These are phyloP conservation scores for Carlito syrichta DNA, from an alignment of 2,113 vertebrate genomes.

Conservation along the genomic window DNA sequence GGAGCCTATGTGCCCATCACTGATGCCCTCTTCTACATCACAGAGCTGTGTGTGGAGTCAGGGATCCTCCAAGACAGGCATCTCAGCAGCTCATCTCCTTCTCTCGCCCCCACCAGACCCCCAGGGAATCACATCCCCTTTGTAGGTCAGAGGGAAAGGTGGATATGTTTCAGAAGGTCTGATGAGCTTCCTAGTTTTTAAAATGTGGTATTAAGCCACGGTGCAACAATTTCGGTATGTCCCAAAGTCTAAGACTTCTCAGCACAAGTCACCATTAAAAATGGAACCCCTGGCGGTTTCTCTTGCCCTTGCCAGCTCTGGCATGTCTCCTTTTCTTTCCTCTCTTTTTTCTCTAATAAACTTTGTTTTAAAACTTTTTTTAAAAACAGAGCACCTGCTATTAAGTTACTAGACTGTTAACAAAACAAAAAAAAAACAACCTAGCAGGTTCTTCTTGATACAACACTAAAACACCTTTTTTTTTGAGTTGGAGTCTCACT, in stretches of 20 bases:
- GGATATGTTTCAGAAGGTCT: neutral
- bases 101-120: neutral
- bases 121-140: neutral
- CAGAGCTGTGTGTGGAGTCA: fast-evolving
- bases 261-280: neutral
- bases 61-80: fast-evolving
- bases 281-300: too few species aligned
- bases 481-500: too few species aligned
- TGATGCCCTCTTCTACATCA: fast-evolving
- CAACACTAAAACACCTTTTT: too few species aligned
- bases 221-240: neutral
- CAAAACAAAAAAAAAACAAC: neutral
- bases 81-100: too few species aligned
- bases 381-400: too few species aligned
- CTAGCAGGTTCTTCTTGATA: neutral
- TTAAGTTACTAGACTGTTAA: neutral
- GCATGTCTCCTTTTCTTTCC: too few species aligned
- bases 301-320: too few species aligned
- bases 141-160: neutral
- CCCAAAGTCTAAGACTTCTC: neutral
- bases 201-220: neutral
- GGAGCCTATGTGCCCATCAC: neutral
- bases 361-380: too few species aligned
- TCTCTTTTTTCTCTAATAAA: too few species aligned
- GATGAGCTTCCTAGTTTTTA: neutral